Base-by-base conservation (phyloP, 2,113 vertebrate species). In the Tautogolabrus adspersus region DNA sequence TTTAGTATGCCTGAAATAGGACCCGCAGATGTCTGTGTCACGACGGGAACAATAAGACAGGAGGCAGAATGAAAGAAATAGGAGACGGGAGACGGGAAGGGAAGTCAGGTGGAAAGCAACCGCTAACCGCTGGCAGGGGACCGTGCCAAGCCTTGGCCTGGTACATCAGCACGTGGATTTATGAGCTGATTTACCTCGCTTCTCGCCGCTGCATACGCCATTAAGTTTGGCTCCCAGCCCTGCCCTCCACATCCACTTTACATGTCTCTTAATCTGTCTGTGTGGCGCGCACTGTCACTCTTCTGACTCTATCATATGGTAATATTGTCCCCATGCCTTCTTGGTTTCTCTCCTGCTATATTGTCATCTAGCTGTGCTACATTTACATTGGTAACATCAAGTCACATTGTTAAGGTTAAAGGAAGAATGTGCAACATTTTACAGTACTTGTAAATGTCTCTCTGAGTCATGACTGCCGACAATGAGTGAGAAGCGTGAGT, bases 31-130 rank as follows among this genome's bases (percentile, higher is more conserved):
- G 63, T 47, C 58, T 63, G 44, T 72, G 75, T 79, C 72, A 76
- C 19, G 13, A 52, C 26, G 11, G 64, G 63, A 49, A 81, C 65
- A 60, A 88, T 49, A 73, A 78, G 61, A 85, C 72, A 52, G 23
- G 70, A 54, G 68, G 60, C 37, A 30, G 65, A 57, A 77, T 37
- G 85, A 75, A 49, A 78, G 60, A 81, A 77, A 72, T 72, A 57
- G 62, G 72, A 75, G 70, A 56, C 72, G 57, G 64, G 21, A 66
- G 58, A 77, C 69, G 23, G 70, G 23, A 23, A 59, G 77, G 62
- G 77, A 77, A 76, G 89, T 87, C 66, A 83, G 81, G 68, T 91
- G 86, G 78, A 91, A 91, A 80, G 82, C 56, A 51, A 73, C 68
- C 8, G 58, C 63, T 86, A 80, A 77, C 75, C n/a, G 38, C 63